Conservation (phyloP, 2,888 invertebrate genomes). For the Chaitophorus viminalis region DNA sequence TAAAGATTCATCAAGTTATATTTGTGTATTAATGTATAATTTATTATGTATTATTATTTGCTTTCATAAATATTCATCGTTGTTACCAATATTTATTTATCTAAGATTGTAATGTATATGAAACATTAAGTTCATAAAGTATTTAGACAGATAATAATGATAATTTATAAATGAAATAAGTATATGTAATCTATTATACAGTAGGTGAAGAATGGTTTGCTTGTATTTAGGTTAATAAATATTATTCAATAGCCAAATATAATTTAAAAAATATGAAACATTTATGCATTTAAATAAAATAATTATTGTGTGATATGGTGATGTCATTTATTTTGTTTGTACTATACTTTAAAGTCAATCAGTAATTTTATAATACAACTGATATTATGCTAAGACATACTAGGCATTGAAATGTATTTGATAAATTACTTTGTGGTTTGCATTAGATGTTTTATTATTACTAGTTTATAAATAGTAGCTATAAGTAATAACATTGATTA, state of each 20-base stretch:
- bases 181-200: neutral
- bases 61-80: conserved; percentile 5
- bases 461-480: neutral
- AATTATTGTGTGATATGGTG: conserved; percentile 6
- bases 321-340: conserved; percentile 13
- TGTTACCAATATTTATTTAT: too few species aligned
- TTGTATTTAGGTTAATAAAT: conserved; percentile 22
- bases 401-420: conserved; percentile 19
- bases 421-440: conserved; percentile 27
- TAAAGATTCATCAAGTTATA: conserved; percentile 52
- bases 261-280: conserved; percentile 16
- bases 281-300: conserved; percentile 46
- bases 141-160: conserved; percentile 25
- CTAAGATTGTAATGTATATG: conserved; percentile 10
- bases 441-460: neutral
- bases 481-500: too few species aligned
- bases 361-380: conserved; percentile 29
- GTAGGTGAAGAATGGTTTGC: conserved; percentile 25
- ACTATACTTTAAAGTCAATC: conserved; percentile 14
- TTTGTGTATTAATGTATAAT: conserved; percentile 13
- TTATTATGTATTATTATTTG: neutral
- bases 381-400: neutral
- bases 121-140: neutral
- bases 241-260: conserved; percentile 34
- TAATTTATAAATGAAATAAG: conserved; percentile 11